Evolutionary conservation across 2,797 vertebrate genomes (phyloP).

Genomic region (Echeneis naucrates): DNA sequence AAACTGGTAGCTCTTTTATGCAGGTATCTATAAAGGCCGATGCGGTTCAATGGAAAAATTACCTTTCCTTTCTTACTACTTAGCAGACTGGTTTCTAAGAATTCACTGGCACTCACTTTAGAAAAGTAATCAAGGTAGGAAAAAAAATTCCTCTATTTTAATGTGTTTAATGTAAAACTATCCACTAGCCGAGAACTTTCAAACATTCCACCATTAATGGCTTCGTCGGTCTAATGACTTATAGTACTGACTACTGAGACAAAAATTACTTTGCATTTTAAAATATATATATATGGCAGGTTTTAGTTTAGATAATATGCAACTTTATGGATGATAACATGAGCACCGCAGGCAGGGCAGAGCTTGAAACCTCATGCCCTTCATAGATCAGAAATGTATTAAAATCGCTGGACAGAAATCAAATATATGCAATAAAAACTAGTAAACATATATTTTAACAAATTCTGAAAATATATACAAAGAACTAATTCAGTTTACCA

Average conservation of each 20-base stretch:
- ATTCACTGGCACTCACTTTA: constrained; percentile 20
- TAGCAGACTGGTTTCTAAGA: background rate
- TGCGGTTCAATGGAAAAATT: constrained; percentile 18
- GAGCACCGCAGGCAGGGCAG: constrained; percentile 12
- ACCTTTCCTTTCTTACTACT: background rate
- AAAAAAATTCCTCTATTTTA: constrained; percentile 3
- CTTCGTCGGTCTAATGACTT: constrained; percentile 16
- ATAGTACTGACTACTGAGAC: constrained; percentile 27
- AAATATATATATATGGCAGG: constrained; percentile 2
- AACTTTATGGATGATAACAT: constrained; percentile 14
- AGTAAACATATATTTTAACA: background rate
- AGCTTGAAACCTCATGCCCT: background rate
- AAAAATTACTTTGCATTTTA: constrained; percentile 21
- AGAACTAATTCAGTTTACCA: background rate
- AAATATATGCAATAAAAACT: background rate
- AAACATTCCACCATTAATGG: constrained; percentile 13
- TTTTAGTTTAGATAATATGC: constrained; percentile 29
- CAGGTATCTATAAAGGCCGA: constrained; percentile 1
- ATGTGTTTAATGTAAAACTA: constrained; percentile 11
- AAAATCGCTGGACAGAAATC: background rate
- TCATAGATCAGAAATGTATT: background rate
- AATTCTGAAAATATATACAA: background rate
- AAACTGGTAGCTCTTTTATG: constrained; percentile 23
- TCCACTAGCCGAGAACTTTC: constrained; percentile 3
- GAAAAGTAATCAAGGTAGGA: constrained; percentile 15